Base-by-base conservation (phyloP, 2,113 vertebrate genomes). In the Notiomystis cincta region DNA sequence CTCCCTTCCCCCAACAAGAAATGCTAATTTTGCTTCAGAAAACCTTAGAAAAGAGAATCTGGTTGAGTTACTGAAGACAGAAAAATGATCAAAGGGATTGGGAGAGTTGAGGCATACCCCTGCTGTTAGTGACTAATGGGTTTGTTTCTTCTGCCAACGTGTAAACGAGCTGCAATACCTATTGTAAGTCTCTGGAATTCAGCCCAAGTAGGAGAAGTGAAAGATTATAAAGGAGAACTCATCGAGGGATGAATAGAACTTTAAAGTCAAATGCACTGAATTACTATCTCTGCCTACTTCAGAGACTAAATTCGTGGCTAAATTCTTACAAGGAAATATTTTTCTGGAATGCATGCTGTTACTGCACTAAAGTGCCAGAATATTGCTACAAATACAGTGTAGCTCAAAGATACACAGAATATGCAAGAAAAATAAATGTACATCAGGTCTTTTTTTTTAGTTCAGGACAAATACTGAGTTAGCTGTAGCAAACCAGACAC, bases 81-180 rank as follows among this genome's bases (percentile, higher is more conserved):
- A 91, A 80, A 86, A 93, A 97, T 70, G 95, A 97, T 95, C 82
- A 96, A 95, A 94, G 85, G 42, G 33, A 96, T 50, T 4, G 3
- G 62, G 35, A 80, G 85, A 78, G 88, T 70, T 80, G 72, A 94
- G 85, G 35, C 82, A 88, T 92, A 80, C 85, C 91, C 92, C 95
- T 66, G 85, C 96, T 96, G 95, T 80, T 96, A 95, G 84, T 73
- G 85, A 88, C 87, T 97, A 95, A 96, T 92, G 85, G 85, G 71
- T 83, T 96, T 96, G 90, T 94, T 96, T 95, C 93, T 92, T 90
- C 90, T 95, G 85, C 87, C 75, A 93, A 77, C 1, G 42, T 4
- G 7, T 57, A 93, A 91, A 93, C 1, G 60, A 95, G 85, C 78
- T 60, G 85, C 90, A 70, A 27, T 90, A 85, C 87, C 94, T 91